Base-by-base conservation (phyloP, 2,113 vertebrate genomes). In the Gopherus flavomarginatus region DNA sequence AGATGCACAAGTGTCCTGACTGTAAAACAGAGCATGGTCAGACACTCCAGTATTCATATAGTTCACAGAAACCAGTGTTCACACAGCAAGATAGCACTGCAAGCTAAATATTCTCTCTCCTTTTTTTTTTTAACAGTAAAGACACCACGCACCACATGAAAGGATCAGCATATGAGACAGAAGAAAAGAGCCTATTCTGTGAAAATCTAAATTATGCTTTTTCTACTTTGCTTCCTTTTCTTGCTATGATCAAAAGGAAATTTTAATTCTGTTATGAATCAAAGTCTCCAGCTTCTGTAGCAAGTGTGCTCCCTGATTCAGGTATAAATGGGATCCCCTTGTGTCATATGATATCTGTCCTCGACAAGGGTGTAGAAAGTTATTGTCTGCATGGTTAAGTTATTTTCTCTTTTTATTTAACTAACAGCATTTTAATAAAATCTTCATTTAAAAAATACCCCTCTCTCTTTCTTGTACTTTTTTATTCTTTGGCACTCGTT, bases 211-310 rank as follows among this genome's bases (percentile, higher is more conserved):
- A 94, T 92, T 11, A 91, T 24, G 2, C 79, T 38, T 96, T 96
- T 97, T 89, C 17, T 95, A 59, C 89, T 87, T 90, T 81, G 9
- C 90, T 94, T 59, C 65, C 80, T 97, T 5, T 94, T 10, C 89
- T 93, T 96, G 94, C 87, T 94, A 91, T 93, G 92, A 94, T 93
- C 88, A 93, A 35, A 69, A 81, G 83, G 80, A 94, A 93, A 95
- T 93, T 62, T 62, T 83, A 96, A 83, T 97, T 96, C 90, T 93
- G 49, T 80, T 89, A 91, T 89, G 94, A 96, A 95, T 92, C 93
- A 0, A 96, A 88, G 16, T 93, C 94, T 95, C 86, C 79, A 92
- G 79, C 50, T 93, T 96, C 86, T 88, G 59, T 44, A 80, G 81
- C 85, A 90, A 91, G 75, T 91, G 95, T 93, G 75, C 85, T 90